phyloP scores from a whole-genome alignment of 2,113 vertebrate species.

The Spea multiplicata region DNA sequence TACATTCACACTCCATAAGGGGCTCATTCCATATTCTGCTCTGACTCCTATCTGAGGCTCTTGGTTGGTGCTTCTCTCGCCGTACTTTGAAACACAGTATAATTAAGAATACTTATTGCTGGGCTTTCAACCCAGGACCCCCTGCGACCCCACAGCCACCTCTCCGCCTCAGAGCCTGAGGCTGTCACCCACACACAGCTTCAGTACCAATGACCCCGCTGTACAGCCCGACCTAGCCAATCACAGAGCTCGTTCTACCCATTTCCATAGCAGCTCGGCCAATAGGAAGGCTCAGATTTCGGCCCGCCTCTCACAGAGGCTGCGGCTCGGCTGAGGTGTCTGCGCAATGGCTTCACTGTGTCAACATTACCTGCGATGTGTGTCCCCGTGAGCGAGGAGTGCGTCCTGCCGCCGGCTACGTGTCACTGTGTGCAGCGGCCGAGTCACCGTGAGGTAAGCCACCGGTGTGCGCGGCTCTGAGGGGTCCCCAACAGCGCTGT shows the following conservation, averaged over 20 bases:
- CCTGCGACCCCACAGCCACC: too few relatives aligned
- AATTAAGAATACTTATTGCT: too few relatives aligned
- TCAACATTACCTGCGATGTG: conserved; percentile 5
- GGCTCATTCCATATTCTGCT: too few relatives aligned
- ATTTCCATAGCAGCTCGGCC: neutral
- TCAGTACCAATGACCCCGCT: conserved; percentile 24
- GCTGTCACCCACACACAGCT: neutral
- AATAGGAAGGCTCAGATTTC: neutral
- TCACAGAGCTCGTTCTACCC: neutral
- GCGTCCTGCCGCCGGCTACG: neutral
- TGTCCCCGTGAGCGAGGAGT: neutral
- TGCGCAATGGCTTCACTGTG: conserved; percentile 19
- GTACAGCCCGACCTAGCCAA: neutral
- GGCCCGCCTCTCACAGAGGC: neutral
- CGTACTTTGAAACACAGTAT: too few relatives aligned
- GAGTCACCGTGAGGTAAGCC: conserved; percentile 18
- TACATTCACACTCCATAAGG: too few relatives aligned
- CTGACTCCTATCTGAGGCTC: too few relatives aligned
- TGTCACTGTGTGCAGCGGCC: neutral
- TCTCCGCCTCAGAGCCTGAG: too few relatives aligned
- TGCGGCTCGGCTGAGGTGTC: neutral
- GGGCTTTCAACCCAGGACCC: too few relatives aligned
- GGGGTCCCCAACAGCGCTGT: neutral
- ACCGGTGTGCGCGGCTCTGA: neutral
- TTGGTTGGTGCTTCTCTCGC: too few relatives aligned